A percentile compares a stretch with the other conserved stretches of the same genome.
phyloP scores from a whole-genome alignment of 2,113 vertebrate species.

The Aythya baeri region DNA sequence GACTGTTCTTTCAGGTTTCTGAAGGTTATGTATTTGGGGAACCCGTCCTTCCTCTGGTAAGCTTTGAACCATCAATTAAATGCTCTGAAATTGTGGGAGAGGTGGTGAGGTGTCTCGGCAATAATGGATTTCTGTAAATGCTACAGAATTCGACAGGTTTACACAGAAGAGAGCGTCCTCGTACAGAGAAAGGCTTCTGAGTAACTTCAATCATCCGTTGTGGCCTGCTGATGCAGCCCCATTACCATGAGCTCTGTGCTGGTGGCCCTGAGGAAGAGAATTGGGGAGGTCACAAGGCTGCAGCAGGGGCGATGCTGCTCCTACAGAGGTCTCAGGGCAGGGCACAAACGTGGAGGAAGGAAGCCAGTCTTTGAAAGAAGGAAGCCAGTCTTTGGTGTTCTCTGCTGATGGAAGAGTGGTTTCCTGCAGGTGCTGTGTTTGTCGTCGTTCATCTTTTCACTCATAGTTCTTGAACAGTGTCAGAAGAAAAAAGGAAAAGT shows the following conservation, averaged over 20 bases:
- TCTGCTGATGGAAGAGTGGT: neutral
- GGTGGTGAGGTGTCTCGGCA: fast-evolving
- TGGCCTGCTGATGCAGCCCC: neutral
- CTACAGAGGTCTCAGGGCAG: fast-evolving
- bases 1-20: fast-evolving
- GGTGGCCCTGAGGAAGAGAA: neutral
- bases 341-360: fast-evolving
- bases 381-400: too few species aligned
- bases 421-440: neutral
- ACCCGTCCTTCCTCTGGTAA: neutral
- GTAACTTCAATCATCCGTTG: fast-evolving
- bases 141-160: neutral
- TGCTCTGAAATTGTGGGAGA: neutral
- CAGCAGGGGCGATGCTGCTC: neutral
- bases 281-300: too few species aligned
- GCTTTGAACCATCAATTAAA: neutral
- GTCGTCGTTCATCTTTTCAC: neutral
- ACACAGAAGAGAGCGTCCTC: neutral
- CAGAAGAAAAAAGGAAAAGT: neutral
- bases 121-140: neutral
- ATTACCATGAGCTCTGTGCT: neutral
- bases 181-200: fast-evolving
- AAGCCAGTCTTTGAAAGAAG: too few species aligned
- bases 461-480: neutral
- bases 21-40: neutral